Conservation (phyloP, 2,797 vertebrate genomes). For the Hirundo rustica region DNA sequence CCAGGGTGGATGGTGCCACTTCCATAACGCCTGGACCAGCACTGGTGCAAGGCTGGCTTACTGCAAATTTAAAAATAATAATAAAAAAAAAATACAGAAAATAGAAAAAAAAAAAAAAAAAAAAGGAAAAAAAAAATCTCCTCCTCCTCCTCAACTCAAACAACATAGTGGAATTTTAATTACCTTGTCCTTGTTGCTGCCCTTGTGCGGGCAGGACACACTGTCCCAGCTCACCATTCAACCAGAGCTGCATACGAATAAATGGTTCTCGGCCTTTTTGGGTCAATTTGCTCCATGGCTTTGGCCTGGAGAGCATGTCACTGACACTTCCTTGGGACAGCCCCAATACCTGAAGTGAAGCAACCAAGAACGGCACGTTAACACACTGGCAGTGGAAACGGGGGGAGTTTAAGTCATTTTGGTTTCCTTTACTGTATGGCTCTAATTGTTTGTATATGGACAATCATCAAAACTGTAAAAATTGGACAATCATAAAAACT, state of each 20-base stretch:
- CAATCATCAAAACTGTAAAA: neutral
- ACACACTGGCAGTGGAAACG: constrained; percentile 1
- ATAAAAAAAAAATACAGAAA: neutral
- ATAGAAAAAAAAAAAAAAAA: too few species aligned
- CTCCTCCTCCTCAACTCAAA: constrained; percentile 49
- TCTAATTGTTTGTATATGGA: neutral
- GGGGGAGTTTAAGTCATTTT: neutral
- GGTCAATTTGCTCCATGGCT: constrained; percentile 94
- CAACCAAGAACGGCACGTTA: constrained; percentile 62
- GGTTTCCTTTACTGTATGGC: neutral
- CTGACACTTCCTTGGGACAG: constrained; percentile 91
- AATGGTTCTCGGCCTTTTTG: constrained; percentile 94
- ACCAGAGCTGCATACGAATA: constrained; percentile 96
- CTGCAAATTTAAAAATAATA: neutral
- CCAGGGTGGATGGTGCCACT: neutral
- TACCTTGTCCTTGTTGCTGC: constrained; percentile 86
- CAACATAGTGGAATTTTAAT: constrained; percentile 23
- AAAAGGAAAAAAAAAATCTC: neutral
- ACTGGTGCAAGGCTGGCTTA: neutral
- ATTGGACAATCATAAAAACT: neutral
- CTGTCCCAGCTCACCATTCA: constrained; percentile 93
- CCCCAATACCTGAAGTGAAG: constrained; percentile 83
- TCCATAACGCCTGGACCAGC: neutral
- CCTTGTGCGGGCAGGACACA: constrained; percentile 84
- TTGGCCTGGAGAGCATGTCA: constrained; percentile 91